Evolutionary conservation across 2,888 invertebrate genomes (phyloP).

Genomic region (Erebia aethiops): DNA sequence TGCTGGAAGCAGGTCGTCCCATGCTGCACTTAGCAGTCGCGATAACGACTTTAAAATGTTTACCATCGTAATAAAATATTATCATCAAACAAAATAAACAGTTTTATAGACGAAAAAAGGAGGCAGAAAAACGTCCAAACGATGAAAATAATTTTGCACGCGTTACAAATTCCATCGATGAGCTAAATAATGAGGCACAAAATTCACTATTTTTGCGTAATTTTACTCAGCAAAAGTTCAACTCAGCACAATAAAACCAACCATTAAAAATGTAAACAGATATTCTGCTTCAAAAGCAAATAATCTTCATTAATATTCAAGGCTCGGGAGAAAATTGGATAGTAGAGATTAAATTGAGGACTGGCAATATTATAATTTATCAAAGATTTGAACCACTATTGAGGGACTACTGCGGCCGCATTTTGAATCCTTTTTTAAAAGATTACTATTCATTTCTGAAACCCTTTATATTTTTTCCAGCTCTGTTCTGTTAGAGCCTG

Average conservation of each 20-base stretch:
- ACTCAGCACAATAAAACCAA: background rate
- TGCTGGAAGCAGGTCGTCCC: too few species aligned
- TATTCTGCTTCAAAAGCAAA: conserved; percentile 36
- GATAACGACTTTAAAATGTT: too few species aligned
- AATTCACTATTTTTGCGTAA: background rate
- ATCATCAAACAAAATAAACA: background rate
- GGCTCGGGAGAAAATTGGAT: conserved; percentile 60
- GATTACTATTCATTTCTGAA: background rate
- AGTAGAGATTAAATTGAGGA: conserved; percentile 64
- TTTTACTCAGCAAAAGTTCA: background rate
- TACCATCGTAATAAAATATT: too few species aligned
- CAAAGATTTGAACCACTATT: conserved; percentile 23
- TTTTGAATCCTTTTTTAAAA: background rate
- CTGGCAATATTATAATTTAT: conserved; percentile 54
- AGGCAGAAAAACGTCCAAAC: background rate
- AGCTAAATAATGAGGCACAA: background rate
- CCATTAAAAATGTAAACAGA: conserved; percentile 41
- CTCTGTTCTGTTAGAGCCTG: too few species aligned
- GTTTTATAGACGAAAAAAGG: background rate
- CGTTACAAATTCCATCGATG: background rate
- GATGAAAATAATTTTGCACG: background rate
- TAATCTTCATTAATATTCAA: conserved; percentile 71
- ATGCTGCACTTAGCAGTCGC: too few species aligned
- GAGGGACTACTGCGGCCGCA: background rate
- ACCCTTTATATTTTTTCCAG: background rate